A percentile compares a stretch with the other conserved stretches of the same genome.
These are phyloP conservation scores for Endotricha flammealis DNA, from an alignment of 2,888 invertebrate species.

Conservation along the genomic window DNA sequence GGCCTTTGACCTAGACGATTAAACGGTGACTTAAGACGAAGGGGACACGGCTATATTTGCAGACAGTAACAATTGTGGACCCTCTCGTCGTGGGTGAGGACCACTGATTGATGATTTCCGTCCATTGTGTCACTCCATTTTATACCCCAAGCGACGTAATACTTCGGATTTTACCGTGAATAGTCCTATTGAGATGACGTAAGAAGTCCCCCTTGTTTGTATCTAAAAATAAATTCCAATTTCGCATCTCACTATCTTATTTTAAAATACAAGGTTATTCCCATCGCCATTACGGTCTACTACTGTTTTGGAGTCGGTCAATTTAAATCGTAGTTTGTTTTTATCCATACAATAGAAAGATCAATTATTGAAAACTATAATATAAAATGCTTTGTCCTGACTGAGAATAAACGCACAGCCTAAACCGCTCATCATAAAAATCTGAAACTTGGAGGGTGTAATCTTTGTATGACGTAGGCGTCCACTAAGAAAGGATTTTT, in stretches of 20 bases:
- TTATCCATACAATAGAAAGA: no score
- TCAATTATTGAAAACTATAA: no score
- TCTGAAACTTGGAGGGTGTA: no score
- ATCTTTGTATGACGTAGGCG: no score
- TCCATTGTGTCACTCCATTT: constrained; percentile 61
- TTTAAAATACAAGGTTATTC: no score
- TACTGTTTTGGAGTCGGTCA: no score
- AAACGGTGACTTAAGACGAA: constrained; percentile 31
- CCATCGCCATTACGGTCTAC: no score
- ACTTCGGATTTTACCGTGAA: constrained; percentile 36
- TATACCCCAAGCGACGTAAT: constrained; percentile 33
- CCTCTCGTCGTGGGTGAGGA: constrained; percentile 51
- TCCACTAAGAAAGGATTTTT: no score
- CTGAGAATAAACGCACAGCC: no score
- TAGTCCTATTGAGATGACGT: constrained; percentile 33
- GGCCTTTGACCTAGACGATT: constrained; percentile 18
- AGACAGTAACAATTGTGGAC: constrained; percentile 35
- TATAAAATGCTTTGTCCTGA: no score
- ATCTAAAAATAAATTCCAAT: constrained; percentile 26
- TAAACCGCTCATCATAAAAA: no score
- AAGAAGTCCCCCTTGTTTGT: constrained; percentile 22
- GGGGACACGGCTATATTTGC: constrained; percentile 38
- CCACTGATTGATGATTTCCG: constrained; percentile 64
- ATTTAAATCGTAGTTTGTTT: no score
- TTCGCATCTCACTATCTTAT: background rate